phyloP scores from a whole-genome alignment of 2,113 vertebrate species.

The Varanus salvator region DNA sequence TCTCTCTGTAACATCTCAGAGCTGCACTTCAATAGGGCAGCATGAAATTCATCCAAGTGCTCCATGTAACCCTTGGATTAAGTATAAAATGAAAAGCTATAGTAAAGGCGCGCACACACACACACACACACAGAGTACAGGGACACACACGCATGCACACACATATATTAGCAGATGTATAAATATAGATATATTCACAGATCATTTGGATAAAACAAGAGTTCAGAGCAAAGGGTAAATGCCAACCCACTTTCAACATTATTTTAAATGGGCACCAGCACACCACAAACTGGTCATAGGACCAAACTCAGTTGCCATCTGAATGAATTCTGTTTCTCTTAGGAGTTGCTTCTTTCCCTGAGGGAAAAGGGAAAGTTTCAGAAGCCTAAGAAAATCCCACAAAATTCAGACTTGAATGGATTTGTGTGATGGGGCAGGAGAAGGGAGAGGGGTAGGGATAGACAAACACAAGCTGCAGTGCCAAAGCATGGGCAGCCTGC shows the following conservation, averaged over 20 bases:
- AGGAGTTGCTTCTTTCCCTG: background rate
- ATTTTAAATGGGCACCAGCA: background rate
- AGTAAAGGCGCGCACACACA: background rate
- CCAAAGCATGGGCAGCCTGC: background rate
- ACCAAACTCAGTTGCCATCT: background rate
- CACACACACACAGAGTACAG: no score
- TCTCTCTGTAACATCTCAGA: background rate
- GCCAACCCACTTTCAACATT: background rate
- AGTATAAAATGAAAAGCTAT: background rate
- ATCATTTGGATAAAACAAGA: background rate
- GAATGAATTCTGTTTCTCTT: background rate
- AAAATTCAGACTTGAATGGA: background rate
- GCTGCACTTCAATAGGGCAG: background rate
- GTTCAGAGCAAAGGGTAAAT: background rate
- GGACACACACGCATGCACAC: no score
- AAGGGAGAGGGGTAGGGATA: no score
- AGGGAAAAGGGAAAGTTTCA: background rate
- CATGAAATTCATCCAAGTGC: background rate
- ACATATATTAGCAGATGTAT: no score
- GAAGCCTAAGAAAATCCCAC: background rate
- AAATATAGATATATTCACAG: background rate
- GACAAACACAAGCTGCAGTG: background rate
- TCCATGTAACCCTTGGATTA: background rate
- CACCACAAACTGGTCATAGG: background rate
- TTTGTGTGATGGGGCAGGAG: background rate